Percentiles rank a stretch among this genome's conserved stretches.
These are phyloP conservation scores for Drosophila kohkoa DNA, from an alignment of 1,140 invertebrate genomes.

Conservation along the genomic window DNA sequence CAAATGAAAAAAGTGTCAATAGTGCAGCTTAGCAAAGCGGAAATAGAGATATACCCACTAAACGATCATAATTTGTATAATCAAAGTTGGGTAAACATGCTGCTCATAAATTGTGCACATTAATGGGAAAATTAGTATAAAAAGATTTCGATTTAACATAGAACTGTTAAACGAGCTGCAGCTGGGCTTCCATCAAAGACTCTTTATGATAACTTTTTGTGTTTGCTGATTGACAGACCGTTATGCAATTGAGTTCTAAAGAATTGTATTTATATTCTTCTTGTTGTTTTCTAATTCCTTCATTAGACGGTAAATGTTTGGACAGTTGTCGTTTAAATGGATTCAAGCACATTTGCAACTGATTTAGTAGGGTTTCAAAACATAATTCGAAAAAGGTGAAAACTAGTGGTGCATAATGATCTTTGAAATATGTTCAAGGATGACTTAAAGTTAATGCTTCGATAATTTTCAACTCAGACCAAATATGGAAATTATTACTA, in stretches of 20 bases:
- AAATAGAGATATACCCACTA: constrained; percentile 11
- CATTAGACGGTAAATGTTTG: not conserved
- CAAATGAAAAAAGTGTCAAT: constrained; percentile 8
- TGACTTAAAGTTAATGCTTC: too few relatives aligned
- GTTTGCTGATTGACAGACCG: not conserved
- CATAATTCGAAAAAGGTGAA: too few relatives aligned
- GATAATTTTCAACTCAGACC: too few relatives aligned
- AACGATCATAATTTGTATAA: constrained; percentile 12
- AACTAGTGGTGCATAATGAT: too few relatives aligned
- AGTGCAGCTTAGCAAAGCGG: constrained; percentile 1
- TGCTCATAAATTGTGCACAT: not conserved
- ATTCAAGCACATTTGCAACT: not conserved
- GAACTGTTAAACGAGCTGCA: not conserved
- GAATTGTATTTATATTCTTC: not conserved
- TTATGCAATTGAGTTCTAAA: not conserved
- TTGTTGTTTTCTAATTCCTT: not conserved
- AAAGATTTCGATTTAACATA: not conserved
- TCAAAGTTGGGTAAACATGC: constrained; percentile 11
- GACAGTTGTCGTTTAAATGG: not conserved
- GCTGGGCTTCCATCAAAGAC: not conserved
- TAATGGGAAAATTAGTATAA: not conserved
- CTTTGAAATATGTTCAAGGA: too few relatives aligned
- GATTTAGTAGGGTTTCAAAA: not conserved
- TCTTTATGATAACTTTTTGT: not conserved
- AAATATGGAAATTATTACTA: too few relatives aligned